A percentile compares a stretch with the other conserved stretches of the same genome.
Conservation (phyloP, 1,140 invertebrate species). For the Bathynomus jamesi region DNA sequence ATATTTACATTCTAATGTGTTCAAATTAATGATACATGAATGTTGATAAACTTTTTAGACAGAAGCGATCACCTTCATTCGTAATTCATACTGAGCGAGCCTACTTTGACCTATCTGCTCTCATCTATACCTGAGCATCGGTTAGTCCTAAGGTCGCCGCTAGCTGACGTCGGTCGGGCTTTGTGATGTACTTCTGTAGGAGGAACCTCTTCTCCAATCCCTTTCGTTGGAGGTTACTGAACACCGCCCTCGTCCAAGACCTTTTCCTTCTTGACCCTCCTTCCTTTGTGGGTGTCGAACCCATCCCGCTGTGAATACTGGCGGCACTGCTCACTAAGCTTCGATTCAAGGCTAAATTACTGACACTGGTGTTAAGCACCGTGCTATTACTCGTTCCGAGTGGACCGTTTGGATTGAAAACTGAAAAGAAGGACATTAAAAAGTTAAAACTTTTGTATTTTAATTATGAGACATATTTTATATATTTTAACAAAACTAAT, state of each 20-base stretch:
- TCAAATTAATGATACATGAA: too few species aligned
- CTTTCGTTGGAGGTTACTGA: constrained; percentile 85
- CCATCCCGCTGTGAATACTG: background rate
- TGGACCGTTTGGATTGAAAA: too few species aligned
- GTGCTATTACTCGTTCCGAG: too few species aligned
- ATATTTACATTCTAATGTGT: background rate
- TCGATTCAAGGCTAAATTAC: background rate
- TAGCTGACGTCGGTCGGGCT: constrained; percentile 90
- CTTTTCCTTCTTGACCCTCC: constrained; percentile 39
- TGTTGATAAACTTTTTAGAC: background rate
- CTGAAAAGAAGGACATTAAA: too few species aligned
- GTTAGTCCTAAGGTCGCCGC: constrained; percentile 91
- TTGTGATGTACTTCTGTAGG: constrained; percentile 96
- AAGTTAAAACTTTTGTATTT: too few species aligned
- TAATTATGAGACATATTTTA: too few species aligned
- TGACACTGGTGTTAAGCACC: background rate
- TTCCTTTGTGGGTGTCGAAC: background rate
- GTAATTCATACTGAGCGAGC: background rate
- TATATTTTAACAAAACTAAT: too few species aligned
- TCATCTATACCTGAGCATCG: constrained; percentile 69
- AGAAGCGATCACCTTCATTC: background rate
- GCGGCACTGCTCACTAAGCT: background rate
- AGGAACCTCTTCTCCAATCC: constrained; percentile 91
- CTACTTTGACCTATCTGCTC: background rate
- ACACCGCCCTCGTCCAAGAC: constrained; percentile 60